Evolutionary conservation across 2,113 vertebrate genomes (phyloP).

Genomic region (Puffinus mauretanicus): DNA sequence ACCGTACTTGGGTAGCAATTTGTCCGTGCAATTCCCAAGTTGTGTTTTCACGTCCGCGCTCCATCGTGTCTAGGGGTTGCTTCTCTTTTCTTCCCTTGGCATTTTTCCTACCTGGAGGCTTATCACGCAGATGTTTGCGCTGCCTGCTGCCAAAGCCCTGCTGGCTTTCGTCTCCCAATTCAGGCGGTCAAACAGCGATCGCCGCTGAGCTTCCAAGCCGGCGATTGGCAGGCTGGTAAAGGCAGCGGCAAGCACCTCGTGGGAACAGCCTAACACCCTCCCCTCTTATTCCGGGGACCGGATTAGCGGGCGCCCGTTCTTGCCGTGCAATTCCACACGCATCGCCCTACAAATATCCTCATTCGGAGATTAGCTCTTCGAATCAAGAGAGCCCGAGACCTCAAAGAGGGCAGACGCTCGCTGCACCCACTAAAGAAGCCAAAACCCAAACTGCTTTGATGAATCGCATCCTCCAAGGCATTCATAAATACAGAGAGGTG

Average conservation of each 20-base stretch:
- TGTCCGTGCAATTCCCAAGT: background rate
- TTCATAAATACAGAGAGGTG: background rate
- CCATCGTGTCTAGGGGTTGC: background rate
- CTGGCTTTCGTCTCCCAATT: background rate
- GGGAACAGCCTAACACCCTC: fast-evolving
- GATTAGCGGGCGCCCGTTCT: background rate
- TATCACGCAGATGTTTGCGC: background rate
- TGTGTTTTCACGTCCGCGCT: background rate
- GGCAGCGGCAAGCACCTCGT: background rate
- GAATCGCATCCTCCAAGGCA: no score
- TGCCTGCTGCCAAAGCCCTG: background rate
- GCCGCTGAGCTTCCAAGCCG: background rate
- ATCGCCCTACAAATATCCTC: background rate
- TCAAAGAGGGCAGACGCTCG: background rate
- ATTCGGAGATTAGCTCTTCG: background rate
- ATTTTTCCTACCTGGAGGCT: background rate
- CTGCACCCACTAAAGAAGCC: background rate
- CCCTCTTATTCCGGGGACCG: fast-evolving
- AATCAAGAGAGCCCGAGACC: background rate
- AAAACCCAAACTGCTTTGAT: background rate
- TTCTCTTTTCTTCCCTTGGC: background rate
- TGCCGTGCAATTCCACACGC: no score
- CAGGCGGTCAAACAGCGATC: fast-evolving
- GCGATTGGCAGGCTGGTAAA: background rate
- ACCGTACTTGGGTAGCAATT: background rate